Evolutionary conservation across 2,888 invertebrate species (phyloP).

Genomic region (Thera britannica): DNA sequence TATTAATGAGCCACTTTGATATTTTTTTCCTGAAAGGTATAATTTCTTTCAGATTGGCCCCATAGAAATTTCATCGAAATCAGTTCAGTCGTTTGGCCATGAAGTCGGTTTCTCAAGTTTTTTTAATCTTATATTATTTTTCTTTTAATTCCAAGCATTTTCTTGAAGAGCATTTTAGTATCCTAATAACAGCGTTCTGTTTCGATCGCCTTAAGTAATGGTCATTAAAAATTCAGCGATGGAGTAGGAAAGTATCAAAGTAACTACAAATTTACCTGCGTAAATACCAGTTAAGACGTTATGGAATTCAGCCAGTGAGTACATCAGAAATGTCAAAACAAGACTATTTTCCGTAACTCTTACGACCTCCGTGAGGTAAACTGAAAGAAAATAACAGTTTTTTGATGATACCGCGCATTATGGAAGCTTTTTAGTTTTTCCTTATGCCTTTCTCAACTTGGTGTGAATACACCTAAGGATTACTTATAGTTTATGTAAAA

Average conservation of each 20-base stretch:
- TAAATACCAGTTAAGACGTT: not conserved
- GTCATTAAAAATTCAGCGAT: slow-evolving; percentile 9
- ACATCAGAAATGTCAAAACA: not conserved
- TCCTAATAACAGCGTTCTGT: not conserved
- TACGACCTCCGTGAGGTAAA: not conserved
- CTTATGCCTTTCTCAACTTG: not conserved
- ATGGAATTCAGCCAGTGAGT: not conserved
- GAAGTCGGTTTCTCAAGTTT: too few species aligned
- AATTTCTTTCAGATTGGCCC: too few species aligned
- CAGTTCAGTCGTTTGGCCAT: too few species aligned
- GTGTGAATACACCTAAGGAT: too few species aligned
- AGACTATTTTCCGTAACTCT: not conserved
- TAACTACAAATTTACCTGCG: not conserved
- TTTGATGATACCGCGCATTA: not conserved
- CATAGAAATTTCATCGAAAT: too few species aligned
- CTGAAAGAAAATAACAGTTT: not conserved
- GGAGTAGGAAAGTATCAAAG: not conserved
- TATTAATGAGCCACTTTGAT: too few species aligned
- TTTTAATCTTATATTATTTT: too few species aligned
- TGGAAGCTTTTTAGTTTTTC: not conserved
- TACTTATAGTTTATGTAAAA: too few species aligned
- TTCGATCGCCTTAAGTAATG: not conserved
- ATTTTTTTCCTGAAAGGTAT: too few species aligned
- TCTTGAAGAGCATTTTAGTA: too few species aligned
- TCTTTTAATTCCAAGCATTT: too few species aligned